Evolutionary conservation across 2,113 vertebrate species (phyloP).

Genomic region (Dascyllus trimaculatus): DNA sequence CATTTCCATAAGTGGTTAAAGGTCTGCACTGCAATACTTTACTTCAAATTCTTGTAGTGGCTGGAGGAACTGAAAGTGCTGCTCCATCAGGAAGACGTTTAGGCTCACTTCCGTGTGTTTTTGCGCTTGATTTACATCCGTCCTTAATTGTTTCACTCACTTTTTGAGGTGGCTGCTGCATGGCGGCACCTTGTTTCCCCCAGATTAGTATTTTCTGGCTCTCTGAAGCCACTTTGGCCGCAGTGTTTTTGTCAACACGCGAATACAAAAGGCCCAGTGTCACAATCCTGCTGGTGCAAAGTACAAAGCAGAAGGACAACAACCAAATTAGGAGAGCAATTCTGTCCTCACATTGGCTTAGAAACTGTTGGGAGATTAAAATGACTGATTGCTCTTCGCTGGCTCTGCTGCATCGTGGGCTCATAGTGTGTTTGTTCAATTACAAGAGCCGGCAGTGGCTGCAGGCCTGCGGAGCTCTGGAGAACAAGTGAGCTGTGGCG

Average conservation of each 20-base stretch:
- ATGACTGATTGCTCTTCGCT: background rate
- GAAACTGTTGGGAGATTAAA: conserved; percentile 18
- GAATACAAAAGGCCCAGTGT: background rate
- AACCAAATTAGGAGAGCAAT: background rate
- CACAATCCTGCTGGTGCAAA: background rate
- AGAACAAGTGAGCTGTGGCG: conserved; percentile 48
- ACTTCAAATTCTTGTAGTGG: no score
- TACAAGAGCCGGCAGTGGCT: conserved; percentile 5
- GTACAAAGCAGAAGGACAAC: background rate
- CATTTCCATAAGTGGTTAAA: no score
- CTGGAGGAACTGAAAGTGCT: no score
- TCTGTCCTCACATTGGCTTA: background rate
- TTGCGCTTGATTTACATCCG: background rate
- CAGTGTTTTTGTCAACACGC: no score
- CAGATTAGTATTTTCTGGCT: no score
- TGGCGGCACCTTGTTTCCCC: no score
- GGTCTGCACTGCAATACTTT: no score
- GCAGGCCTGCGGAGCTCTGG: background rate
- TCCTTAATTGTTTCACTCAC: background rate
- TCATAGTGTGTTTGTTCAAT: conserved; percentile 32
- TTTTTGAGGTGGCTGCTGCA: no score
- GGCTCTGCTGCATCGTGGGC: conserved; percentile 2
- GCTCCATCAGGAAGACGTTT: background rate
- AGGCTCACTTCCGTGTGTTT: background rate
- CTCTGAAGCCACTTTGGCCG: no score